These are phyloP conservation scores for Nylanderia fulva DNA, from an alignment of 1,140 invertebrate genomes.

Conservation along the genomic window DNA sequence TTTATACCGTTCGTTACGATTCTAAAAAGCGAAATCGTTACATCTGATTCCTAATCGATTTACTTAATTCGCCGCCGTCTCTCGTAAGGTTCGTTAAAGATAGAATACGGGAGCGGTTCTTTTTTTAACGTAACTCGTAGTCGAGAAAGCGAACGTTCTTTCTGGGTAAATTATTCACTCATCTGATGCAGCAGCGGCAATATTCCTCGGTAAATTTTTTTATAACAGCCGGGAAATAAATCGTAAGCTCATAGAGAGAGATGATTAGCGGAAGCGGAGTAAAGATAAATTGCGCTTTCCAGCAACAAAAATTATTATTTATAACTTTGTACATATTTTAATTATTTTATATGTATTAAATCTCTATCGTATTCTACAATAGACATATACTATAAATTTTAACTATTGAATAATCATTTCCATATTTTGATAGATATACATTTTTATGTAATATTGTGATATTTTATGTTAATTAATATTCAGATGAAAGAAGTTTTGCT, in stretches of 20 bases:
- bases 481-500: constrained; percentile 10
- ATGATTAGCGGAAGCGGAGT: neutral
- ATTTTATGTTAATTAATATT: neutral
- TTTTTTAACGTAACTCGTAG: neutral
- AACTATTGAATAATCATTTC: too few relatives aligned
- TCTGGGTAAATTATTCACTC: constrained; percentile 35
- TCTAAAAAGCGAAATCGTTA: constrained; percentile 18
- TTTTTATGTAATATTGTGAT: neutral
- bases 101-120: neutral
- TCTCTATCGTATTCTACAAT: too few relatives aligned
- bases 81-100: constrained; percentile 20
- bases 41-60: neutral
- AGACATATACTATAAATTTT: too few relatives aligned
- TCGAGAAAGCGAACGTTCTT: constrained; percentile 41
- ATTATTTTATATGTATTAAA: too few relatives aligned
- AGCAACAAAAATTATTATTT: neutral
- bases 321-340: too few relatives aligned
- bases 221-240: neutral
- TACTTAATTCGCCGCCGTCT: neutral
- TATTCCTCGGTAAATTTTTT: constrained; percentile 6
- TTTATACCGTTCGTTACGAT: constrained; percentile 5
- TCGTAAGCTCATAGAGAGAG: neutral
- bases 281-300: neutral
- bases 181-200: constrained; percentile 32
- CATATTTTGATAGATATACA: too few relatives aligned